Base-by-base conservation (phyloP, 2,113 vertebrate genomes). In the Callipepla californica region DNA sequence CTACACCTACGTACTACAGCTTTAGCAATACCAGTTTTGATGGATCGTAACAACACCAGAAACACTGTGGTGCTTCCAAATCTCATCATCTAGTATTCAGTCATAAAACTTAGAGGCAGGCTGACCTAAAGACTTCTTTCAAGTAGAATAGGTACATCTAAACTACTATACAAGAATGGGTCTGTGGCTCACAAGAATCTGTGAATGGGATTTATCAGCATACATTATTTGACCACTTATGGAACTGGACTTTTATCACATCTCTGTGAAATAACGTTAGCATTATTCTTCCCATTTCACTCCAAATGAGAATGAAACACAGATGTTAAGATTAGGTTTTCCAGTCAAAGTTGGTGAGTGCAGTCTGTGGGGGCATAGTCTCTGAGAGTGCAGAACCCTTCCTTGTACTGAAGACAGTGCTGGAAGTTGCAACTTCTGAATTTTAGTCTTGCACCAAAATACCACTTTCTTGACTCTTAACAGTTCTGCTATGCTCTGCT, bases 181-280 rank as follows among this genome's bases (percentile, higher is more conserved):
- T 58, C 45, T 36, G 61, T 53, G 51, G 26, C 44, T 65, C 73
- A 21, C 47, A 63, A 47, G 20, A 48, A 48, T 57, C 45, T 68
- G 2, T 42, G 18, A 70, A 78, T 26, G 4, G 30, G 14, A 48
- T 0, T 0, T 22, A 5, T 48, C 58, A 87, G 47, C 20, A 86
- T 72, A 72, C 15, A 8, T 55, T 70, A 17, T 26, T 67, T 62
- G n/a, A 40, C 34, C 34, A 13, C 51, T 77, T 21, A 19, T 13
- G 10, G 32, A 79, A 47, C n/a, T 50, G 34, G 81, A 57, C 14
- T 44, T 44, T 53, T 23, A 21, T 6, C 45, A 65, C 21, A 51
- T 16, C 25, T 20, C 36, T 17, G 5, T 70, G 18, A 79, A 76
- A 66, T 32, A 61, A 58, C 1, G 19, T 86, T 7, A 84, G 22